Evolutionary conservation across 2,888 invertebrate species (phyloP).

Genomic region (Hoplodrina blanda): DNA sequence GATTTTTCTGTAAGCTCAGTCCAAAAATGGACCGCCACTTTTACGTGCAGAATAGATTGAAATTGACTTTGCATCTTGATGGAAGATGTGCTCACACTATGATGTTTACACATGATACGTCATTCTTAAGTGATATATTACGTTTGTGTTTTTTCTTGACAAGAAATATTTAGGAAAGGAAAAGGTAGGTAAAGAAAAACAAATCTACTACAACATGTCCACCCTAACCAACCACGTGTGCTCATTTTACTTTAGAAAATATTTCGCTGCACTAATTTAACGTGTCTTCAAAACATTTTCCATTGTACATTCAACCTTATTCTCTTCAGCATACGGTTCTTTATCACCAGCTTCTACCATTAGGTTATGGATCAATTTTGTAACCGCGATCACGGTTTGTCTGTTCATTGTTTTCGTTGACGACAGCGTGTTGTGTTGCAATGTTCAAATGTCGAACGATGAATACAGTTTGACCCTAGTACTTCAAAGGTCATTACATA

Average conservation of each 20-base stretch:
- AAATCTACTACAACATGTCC: conserved; percentile 12
- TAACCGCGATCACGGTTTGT: conserved; percentile 55
- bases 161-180: too few species aligned
- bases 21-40: background rate
- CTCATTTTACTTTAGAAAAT: conserved; percentile 56
- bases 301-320: conserved; percentile 35
- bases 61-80: conserved; percentile 7
- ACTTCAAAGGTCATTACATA: conserved; percentile 59
- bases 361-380: conserved; percentile 47
- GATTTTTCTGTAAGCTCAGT: background rate
- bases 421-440: conserved; percentile 56
- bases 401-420: conserved; percentile 67
- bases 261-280: conserved; percentile 60
- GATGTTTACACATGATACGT: conserved; percentile 24
- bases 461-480: conserved; percentile 56
- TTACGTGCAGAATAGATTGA: background rate
- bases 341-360: background rate
- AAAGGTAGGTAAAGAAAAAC: too few species aligned
- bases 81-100: background rate
- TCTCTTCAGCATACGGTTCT: background rate
- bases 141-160: background rate
- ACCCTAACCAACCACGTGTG: conserved; percentile 51
- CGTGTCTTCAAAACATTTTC: conserved; percentile 8
- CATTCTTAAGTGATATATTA: conserved; percentile 24
- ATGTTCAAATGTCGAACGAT: conserved; percentile 60